Evolutionary conservation across 2,797 vertebrate species (phyloP).

Genomic region (Pampus argenteus): DNA sequence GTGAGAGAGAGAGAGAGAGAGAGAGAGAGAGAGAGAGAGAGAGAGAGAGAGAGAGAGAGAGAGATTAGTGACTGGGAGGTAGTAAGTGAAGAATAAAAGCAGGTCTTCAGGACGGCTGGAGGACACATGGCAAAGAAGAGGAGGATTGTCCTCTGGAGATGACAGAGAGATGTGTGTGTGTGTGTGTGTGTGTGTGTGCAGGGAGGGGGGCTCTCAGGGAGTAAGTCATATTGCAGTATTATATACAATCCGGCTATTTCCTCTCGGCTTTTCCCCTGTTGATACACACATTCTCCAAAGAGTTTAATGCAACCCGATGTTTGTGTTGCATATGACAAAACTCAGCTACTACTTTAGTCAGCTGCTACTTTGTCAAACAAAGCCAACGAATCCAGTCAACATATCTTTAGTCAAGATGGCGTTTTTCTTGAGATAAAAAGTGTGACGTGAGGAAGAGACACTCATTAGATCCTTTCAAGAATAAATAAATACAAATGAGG

Average conservation of each 20-base stretch:
- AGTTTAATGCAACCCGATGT: conserved; percentile 17
- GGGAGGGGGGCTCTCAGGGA: conserved; percentile 17
- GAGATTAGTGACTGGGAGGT: conserved; percentile 55
- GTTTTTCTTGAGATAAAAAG: background rate
- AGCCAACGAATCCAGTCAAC: background rate
- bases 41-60: too few species aligned
- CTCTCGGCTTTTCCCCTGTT: background rate
- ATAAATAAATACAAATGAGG: too few species aligned
- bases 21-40: too few species aligned
- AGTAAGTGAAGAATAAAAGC: conserved; percentile 63
- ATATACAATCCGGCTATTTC: background rate
- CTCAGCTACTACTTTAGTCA: background rate
- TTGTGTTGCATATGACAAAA: conserved; percentile 26
- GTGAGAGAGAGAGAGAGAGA: too few species aligned
- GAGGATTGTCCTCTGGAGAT: conserved; percentile 64
- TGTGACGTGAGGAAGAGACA: background rate
- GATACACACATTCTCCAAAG: conserved; percentile 18
- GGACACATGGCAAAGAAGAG: conserved; percentile 65
- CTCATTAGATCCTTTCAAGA: conserved; percentile 13
- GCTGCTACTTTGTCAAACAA: background rate
- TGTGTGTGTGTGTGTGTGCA: conserved; percentile 1
- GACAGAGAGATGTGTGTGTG: conserved; percentile 34
- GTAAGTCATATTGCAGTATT: conserved; percentile 8
- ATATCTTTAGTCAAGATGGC: background rate
- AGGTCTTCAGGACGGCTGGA: conserved; percentile 63